Evolutionary conservation across 2,113 vertebrate genomes (phyloP), one percentile per base, ranked within the genome.

Genomic region (Desmodus rotundus): DNA sequence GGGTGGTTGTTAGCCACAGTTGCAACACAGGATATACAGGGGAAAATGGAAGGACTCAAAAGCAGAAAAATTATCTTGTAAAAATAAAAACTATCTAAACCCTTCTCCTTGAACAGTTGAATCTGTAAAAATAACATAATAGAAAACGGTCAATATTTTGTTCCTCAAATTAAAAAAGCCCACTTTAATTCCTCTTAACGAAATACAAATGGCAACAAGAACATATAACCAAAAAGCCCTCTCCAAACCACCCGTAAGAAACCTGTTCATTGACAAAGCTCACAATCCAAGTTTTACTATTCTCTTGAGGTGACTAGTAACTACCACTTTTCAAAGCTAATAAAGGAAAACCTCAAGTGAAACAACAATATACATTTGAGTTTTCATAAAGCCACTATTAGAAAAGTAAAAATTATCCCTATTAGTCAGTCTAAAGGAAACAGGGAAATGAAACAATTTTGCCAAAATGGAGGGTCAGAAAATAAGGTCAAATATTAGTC

Each of bases 371-470:
- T 26, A 47, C 24, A 22, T 88, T 43, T 67, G 33, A 72, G 41
- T 93, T 89, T 93, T 86, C 63, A 94, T 63, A 26, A 94, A 83
- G 43, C 11, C 38, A 86, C 2, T 47, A 2, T 54, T 67, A 93
- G 31, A 81, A 96, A 94, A 85, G 22, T 74, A 58, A 90, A 95
- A 92, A 61, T 45, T 22, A 91, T 88, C 84, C n/a, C n/a, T 86
- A 56, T 15, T 65, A 58, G 36, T 52, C 20, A 84, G 38, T 26
- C 50, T 54, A 95, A 41, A 73, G 91, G 20, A 72, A 94, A 88
- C 14, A 73, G 13, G 50, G 20, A 85, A 90, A 94, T 31, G 15
- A 24, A 81, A n/a, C 89, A 52, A 74, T 65, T 94, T 56, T 87
- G 65, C 33, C 24, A 76, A 88, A 87, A 76, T 13, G 20, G 31